phyloP scores from a whole-genome alignment of 2,113 vertebrate species.

The Neolamprologus falcicula region DNA sequence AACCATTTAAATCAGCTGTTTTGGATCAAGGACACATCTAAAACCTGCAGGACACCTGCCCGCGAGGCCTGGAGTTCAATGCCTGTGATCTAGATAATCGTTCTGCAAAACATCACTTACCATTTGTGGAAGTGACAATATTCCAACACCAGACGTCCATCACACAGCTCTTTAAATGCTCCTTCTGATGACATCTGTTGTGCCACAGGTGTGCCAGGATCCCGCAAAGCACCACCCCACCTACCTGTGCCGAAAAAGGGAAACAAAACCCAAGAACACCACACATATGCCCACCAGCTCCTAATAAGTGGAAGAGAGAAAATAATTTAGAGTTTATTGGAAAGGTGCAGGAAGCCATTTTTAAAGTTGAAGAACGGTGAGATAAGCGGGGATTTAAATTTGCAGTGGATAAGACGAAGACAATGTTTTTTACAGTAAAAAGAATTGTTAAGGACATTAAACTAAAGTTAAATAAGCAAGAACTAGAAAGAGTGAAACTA shows the following conservation, averaged over 20 bases:
- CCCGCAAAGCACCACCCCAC: not conserved
- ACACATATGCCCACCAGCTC: not conserved
- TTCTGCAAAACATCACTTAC: too few relatives aligned
- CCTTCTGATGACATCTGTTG: not conserved
- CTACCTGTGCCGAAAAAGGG: not conserved
- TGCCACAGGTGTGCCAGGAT: not conserved
- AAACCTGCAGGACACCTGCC: accelerated
- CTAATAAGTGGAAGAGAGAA: not conserved
- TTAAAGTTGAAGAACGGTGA: not conserved
- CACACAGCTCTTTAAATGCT: not conserved
- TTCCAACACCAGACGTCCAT: accelerated
- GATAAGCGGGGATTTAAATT: not conserved
- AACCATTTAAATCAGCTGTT: too few relatives aligned
- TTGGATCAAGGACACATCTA: too few relatives aligned
- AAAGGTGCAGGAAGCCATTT: not conserved
- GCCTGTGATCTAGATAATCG: too few relatives aligned
- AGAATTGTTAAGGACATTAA: not conserved
- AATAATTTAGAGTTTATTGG: not conserved
- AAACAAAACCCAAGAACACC: not conserved
- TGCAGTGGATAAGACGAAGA: not conserved
- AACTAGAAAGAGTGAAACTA: not conserved
- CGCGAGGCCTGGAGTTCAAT: accelerated
- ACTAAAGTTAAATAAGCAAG: not conserved
- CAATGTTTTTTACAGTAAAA: not conserved
- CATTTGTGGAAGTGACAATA: too few relatives aligned